Evolutionary conservation across 2,113 vertebrate species (phyloP), one percentile per base, ranked within the genome.

Genomic region (Salminus brasiliensis): DNA sequence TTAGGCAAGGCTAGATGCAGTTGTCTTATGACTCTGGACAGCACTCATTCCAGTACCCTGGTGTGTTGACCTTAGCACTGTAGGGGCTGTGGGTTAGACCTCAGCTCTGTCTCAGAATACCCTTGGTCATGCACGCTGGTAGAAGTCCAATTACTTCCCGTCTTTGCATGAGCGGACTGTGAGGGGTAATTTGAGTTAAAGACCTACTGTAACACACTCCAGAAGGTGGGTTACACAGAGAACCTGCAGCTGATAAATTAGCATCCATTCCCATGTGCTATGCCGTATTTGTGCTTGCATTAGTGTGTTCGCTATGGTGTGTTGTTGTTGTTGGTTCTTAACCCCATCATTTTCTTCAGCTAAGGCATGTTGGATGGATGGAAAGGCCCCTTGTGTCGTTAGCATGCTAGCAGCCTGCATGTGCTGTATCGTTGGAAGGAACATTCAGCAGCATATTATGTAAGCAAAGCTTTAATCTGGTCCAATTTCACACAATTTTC

Each of bases 401-500:
- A 49, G 47, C 47, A 21, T 15, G 27, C 27, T 32, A 60, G n/a
- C 32, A 43, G 52, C n/a, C 67, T 71, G n/a, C 6, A 23, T 66
- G 27, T 76, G 68, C 65, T 60, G 18, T 72, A 47, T 81, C 57
- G 68, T 77, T 32, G 25, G 59, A 43, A 65, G 49, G 32, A 81
- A 76, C 82, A 76, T 81, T 53, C 80, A 78, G 75, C 76, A 53
- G 76, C 52, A 39, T 81, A 83, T 86, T 88, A 87, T 83, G 67
- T 87, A 89, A 89, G 72, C 86, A 32, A 47, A 30, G 67, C 79
- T 79, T 88, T 87, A 85, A 87, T 65, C 63, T 88, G 81, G 84
- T 72, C 86, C 87, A 86, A 84, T 88, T 82, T 89, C 87, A 89
- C 87, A 87, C 88, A 90, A 87, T 89, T 88, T 85, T 80, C 85